phyloP scores from a whole-genome alignment of 2,888 invertebrate genomes.

The Ametastegia equiseti region DNA sequence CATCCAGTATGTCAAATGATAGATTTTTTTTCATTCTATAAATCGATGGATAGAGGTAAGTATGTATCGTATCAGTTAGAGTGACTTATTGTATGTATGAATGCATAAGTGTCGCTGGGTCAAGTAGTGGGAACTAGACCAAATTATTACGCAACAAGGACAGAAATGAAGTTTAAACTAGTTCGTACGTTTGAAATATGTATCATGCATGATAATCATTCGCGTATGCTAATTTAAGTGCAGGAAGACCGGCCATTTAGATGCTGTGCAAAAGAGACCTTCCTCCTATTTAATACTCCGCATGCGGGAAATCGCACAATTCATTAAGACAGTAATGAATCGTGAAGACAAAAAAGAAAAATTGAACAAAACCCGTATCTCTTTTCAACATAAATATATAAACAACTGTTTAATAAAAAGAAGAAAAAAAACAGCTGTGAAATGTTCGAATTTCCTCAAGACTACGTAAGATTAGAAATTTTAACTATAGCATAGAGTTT shows the following conservation, averaged over 20 bases:
- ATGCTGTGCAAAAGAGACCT: conserved; percentile 1
- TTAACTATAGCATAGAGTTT: no score
- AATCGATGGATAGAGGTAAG: not conserved
- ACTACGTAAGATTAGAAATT: no score
- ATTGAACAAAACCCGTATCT: no score
- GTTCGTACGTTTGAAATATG: conserved; percentile 54
- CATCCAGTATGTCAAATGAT: no score
- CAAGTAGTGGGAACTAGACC: conserved; percentile 50
- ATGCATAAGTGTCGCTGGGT: conserved; percentile 19
- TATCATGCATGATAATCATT: conserved; percentile 59
- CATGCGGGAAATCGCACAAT: conserved; percentile 19
- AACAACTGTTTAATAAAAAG: no score
- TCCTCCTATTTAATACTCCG: not conserved
- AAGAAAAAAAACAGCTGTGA: no score
- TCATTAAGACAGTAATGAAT: not conserved
- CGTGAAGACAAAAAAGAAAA: not conserved
- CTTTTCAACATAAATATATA: no score
- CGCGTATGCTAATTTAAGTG: conserved; percentile 71
- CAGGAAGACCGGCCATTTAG: conserved; percentile 67
- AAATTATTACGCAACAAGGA: conserved; percentile 64
- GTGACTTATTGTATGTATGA: not conserved
- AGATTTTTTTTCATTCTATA: not conserved
- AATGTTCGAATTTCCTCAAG: no score
- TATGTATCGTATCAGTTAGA: no score
- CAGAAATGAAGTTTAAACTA: conserved; percentile 61